Base-by-base conservation (phyloP, 2,888 invertebrate genomes). In the Orthosia incerta region DNA sequence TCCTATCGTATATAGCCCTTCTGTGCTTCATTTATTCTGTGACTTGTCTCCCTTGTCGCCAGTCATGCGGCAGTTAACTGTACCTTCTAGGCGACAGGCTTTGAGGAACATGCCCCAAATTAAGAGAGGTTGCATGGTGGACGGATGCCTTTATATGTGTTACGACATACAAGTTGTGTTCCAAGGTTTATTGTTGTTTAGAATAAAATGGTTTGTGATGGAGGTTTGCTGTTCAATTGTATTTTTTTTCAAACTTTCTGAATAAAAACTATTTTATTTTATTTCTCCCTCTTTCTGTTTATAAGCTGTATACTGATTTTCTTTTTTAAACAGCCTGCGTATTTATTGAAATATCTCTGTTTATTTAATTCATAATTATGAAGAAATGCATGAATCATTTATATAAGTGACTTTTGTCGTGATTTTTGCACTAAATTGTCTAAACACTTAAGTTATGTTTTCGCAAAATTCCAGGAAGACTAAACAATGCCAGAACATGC, bases 61-160 rank as follows among this genome's bases (percentile, higher is more conserved):
- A 86, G 88, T 86, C 85, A 79, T 76, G 86, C 79, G 86, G 80
- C 71, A 69, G 84, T 78, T 79, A 76, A 76, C 68, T 61, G 65
- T 61, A 69, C 79, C 56, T 74, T n/a, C 69, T 77, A 69, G 66
- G 70, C 51, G 82, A 76, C 76, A 73, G 51, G 51, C 62, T 83
- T 74, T 71, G 66, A 63, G 72, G 56, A 74, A 84, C 63, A 66
- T 69, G 61, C 57, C 51, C 70, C 70, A 74, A 79, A 85, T 76
- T 56, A 76, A 83, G 73, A 68, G 62, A 62, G 61, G 59, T 20
- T n/a, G 31, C 11, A 51, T 23, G 65, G 56, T 57, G 55, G 23
- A 26, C 20, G 61, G 20, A n/a, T 18, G 48, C 18, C 23, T 26
- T 60, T 15, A 26, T 62, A 61, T 74, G 65, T 75, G 60, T n/a